phyloP scores from a whole-genome alignment of 1,140 invertebrate genomes.

The Formica selysi region DNA sequence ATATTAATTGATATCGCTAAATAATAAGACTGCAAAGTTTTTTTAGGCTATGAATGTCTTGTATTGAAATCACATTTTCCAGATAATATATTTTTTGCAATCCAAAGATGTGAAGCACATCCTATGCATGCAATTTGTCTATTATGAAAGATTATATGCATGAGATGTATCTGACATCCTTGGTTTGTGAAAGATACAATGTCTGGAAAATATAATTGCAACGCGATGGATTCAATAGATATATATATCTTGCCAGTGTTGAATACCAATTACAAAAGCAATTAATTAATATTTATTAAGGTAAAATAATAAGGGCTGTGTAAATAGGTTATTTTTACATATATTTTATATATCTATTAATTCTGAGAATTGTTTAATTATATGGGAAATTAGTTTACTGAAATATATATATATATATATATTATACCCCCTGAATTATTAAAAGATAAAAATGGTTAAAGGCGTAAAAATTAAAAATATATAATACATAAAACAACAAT shows the following conservation, averaged over 20 bases:
- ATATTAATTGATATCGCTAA: slow-evolving; percentile 21
- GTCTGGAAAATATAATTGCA: too few relatives aligned
- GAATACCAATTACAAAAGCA: too few relatives aligned
- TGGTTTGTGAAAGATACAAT: too few relatives aligned
- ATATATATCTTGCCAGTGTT: too few relatives aligned
- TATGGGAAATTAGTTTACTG: not conserved
- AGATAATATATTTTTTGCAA: too few relatives aligned
- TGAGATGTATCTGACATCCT: too few relatives aligned
- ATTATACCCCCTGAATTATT: not conserved
- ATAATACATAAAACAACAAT: not conserved
- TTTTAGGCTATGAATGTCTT: not conserved
- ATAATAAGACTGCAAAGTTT: slow-evolving; percentile 31
- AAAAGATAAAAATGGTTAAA: not conserved
- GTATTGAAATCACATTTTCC: not conserved
- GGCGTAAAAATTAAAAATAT: not conserved
- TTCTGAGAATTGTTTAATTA: not conserved
- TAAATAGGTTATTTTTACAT: not conserved
- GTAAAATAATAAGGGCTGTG: not conserved
- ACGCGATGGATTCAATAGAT: too few relatives aligned
- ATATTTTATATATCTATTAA: not conserved
- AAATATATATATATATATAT: slow-evolving; percentile 13
- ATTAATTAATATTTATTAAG: not conserved
- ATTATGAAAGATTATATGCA: too few relatives aligned
- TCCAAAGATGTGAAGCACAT: too few relatives aligned
- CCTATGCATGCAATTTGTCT: too few relatives aligned